These are phyloP conservation scores for Portunus trituberculatus DNA, from an alignment of 1,140 invertebrate species.

Conservation along the genomic window DNA sequence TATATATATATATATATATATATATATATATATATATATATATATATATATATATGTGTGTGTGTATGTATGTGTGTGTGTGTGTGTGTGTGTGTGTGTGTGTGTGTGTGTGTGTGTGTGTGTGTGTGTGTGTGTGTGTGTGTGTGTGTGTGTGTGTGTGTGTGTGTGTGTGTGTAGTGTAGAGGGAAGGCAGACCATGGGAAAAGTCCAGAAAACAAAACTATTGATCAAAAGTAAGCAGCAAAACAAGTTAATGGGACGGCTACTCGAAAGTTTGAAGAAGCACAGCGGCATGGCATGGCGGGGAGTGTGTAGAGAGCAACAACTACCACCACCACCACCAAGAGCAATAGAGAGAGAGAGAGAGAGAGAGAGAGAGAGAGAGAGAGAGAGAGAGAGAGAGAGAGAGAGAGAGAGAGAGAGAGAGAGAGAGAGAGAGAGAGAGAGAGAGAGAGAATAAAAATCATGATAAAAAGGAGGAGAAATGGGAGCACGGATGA, in stretches of 20 bases:
- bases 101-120: conserved; percentile 11
- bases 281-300: not conserved
- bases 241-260: not conserved
- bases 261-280: not conserved
- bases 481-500: not conserved
- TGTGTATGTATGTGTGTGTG: not conserved
- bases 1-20: too few relatives aligned
- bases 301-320: not conserved
- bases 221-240: not conserved
- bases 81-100: not conserved
- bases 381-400: too few relatives aligned
- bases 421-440: too few relatives aligned
- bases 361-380: too few relatives aligned
- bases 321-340: too few relatives aligned
- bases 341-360: too few relatives aligned
- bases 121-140: not conserved
- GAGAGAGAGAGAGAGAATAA: too few relatives aligned
- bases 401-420: too few relatives aligned
- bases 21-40: too few relatives aligned
- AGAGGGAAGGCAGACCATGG: not conserved
- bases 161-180: conserved; percentile 5
- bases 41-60: not conserved
- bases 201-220: not conserved
- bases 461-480: too few relatives aligned
- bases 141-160: not conserved